These are phyloP conservation scores for Paedocypris sp. DNA, from an alignment of 2,113 vertebrate genomes.

Conservation along the genomic window DNA sequence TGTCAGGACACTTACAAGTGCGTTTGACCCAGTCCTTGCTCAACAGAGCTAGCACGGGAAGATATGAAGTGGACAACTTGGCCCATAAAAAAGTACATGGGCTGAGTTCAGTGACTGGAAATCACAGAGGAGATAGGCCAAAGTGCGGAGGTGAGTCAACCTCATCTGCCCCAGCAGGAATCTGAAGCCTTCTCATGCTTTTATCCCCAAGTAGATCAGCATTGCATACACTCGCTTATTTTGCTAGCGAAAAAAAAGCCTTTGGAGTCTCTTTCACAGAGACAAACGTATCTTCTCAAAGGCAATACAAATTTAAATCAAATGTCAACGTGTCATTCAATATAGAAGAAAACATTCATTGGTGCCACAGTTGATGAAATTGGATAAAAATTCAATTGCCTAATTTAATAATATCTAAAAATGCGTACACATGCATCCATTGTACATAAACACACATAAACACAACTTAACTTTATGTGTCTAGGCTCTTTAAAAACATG, in stretches of 20 bases:
- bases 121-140: constrained; percentile 16
- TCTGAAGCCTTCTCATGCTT: constrained; percentile 18
- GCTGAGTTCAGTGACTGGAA: constrained; percentile 36
- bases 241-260: constrained; percentile 6
- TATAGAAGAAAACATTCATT: too few species aligned
- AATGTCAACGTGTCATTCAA: too few species aligned
- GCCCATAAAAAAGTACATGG: constrained; percentile 32
- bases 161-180: constrained; percentile 21
- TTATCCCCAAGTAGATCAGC: constrained; percentile 5
- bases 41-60: neutral
- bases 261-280: too few species aligned
- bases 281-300: too few species aligned
- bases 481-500: constrained; percentile 7
- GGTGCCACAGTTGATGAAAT: too few species aligned
- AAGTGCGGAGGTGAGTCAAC: constrained; percentile 20
- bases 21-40: constrained; percentile 10
- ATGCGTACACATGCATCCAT: too few species aligned
- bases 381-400: too few species aligned
- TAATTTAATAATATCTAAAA: too few species aligned
- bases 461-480: constrained; percentile 8
- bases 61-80: constrained; percentile 16
- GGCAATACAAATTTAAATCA: too few species aligned
- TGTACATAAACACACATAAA: too few species aligned
- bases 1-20: constrained; percentile 27
- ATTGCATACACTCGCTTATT: neutral